Base-by-base conservation (phyloP, 2,888 invertebrate species). In the Morpho helenor region DNA sequence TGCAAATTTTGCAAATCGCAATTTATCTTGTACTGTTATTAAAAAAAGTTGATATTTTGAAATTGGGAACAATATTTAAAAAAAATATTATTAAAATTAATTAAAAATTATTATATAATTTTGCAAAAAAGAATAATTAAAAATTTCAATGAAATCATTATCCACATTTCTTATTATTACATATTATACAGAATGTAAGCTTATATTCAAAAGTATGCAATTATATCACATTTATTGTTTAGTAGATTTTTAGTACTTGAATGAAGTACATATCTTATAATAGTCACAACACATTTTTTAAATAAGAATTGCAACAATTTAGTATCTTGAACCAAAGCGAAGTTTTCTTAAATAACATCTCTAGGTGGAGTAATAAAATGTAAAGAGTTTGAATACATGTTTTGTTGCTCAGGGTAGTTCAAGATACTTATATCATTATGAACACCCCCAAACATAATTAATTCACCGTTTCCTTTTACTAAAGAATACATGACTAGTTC, bases 381-480 rank as follows among this genome's bases (percentile, higher is more conserved):
- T 74, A 96, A 84, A 58, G 94, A 93, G 87, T 96, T 96, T 46
- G 95, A 95, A 74, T 95, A 95, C 83, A 94, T 93, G 68, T 79
- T 82, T 73, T 87, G 86, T 75, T 93, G 94, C 68, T 93, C 93
- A 64, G 85, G 75, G 63, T 82, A 84, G 73, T 93, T 93, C 63
- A 93, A 80, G 62, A 93, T 92, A 63, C 91, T 91, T 59, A 93
- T 92, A 77, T 96, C 95, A 79, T 96, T 96, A 71, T 95, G 94
- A 66, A 98, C 96, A 59, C 98, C 99, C n/a, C 98, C 98, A 89
- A 99, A 98, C 92, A 99, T 95, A 56, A 99, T 95, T 40, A 99
- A 84, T 89, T 99, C 98, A 8, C 97, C 97, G 76, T 97, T 95
- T 9, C 98, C 98, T 65, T 95, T 93, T 6, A 97, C 95, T 69